These are phyloP conservation scores for Matsumyia berberina DNA, from an alignment of 2,888 invertebrate species.

Conservation along the genomic window DNA sequence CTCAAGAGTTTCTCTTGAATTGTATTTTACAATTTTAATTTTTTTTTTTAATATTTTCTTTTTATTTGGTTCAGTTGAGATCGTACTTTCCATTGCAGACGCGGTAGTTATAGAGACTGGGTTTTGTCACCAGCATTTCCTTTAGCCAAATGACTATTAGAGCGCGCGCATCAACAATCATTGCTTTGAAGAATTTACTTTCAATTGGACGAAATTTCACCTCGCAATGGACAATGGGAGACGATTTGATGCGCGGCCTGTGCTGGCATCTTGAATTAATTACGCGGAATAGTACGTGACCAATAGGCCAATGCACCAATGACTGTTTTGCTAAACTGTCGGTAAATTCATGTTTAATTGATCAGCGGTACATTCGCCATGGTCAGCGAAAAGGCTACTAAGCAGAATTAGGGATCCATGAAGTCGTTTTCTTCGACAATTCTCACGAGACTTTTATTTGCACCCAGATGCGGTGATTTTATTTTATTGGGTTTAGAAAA, in stretches of 20 bases:
- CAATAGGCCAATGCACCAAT: not conserved
- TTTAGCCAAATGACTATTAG: not conserved
- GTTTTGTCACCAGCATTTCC: slow-evolving; percentile 6
- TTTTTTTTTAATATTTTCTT: slow-evolving; percentile 42
- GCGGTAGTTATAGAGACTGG: not conserved
- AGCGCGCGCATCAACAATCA: not conserved
- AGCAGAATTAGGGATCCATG: not conserved
- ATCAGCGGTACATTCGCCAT: not conserved
- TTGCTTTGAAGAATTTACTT: slow-evolving; percentile 16
- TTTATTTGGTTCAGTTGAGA: slow-evolving; percentile 35
- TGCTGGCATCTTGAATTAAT: not conserved
- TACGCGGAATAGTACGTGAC: slow-evolving; percentile 9
- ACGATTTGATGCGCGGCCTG: slow-evolving; percentile 1
- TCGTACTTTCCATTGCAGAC: slow-evolving; percentile 41
- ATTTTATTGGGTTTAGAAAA: not conserved
- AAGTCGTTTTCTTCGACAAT: not conserved
- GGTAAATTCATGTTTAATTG: not conserved
- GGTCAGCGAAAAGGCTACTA: not conserved
- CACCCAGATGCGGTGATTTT: not conserved
- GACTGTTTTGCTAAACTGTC: not conserved
- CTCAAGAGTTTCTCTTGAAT: slow-evolving; percentile 42
- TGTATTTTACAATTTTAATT: slow-evolving; percentile 16
- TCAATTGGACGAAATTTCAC: slow-evolving; percentile 33
- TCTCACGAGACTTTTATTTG: not conserved
- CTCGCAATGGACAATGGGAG: not conserved